Evolutionary conservation across 2,888 invertebrate genomes (phyloP), one percentile per base, ranked within the genome.

Genomic region (Saturnia pavonia): DNA sequence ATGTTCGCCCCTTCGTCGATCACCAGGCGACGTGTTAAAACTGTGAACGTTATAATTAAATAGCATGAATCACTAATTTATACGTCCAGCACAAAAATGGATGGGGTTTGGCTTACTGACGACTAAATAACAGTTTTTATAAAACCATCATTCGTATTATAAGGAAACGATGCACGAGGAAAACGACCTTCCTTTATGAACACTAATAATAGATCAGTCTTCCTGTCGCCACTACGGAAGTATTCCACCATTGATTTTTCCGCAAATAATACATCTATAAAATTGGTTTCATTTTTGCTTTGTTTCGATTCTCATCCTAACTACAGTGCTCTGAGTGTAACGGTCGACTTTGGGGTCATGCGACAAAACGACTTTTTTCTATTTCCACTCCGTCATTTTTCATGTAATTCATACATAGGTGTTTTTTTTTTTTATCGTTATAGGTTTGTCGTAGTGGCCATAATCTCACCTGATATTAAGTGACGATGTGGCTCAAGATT

Each of bases 161-260:
- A 81, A 86, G 85, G 86, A 84, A 87, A 85, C 82, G 80, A 77
- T 81, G 84, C 78, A 85, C 81, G 77, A 82, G 85, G 88, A 88
- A 90, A 80, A 82, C 80, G 76, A 81, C 87, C 87, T 87, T 81
- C 87, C 76, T 88, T 89, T 80, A 82, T 82, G 86, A 86, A 86
- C 87, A 83, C 85, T 89, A 91, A 91, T 91, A 92, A 93, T 91
- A 91, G 88, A 90, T 89, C 88, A 80, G 82, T 85, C 88, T 91
- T 91, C 90, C 91, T 89, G 88, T 86, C 87, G 84, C 85, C 85
- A 81, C 81, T 85, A 71, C 90, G 93, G 93, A 92, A 92, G 81
- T 88, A 77, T 86, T 89, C 87, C 85, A 79, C 89, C 91, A 92
- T 93, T 91, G 91, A 92, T 93, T 94, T 92, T 92, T 92, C 93